Evolutionary conservation across 2,888 invertebrate species (phyloP).

Genomic region (Machimus atricapillus): DNA sequence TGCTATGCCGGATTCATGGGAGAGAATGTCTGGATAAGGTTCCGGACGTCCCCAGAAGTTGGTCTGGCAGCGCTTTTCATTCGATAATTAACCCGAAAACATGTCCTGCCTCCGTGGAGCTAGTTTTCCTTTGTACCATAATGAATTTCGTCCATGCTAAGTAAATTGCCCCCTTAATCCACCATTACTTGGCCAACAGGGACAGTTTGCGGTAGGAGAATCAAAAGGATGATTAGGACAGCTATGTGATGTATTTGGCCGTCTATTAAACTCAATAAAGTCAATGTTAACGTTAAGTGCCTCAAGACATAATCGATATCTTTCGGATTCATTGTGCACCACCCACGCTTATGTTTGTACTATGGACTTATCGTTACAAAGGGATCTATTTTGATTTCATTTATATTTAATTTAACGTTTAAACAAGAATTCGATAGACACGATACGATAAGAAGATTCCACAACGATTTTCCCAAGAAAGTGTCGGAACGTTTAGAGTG

Average conservation of each 20-base stretch:
- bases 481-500: neutral
- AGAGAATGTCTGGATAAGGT: neutral
- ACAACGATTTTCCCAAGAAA: neutral
- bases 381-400: neutral
- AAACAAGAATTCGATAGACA: neutral
- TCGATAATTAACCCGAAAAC: conserved; percentile 20
- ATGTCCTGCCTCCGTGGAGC: conserved; percentile 1
- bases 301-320: neutral
- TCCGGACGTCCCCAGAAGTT: neutral
- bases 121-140: neutral
- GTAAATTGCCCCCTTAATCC: neutral
- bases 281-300: neutral
- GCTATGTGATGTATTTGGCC: neutral
- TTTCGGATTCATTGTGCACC: neutral
- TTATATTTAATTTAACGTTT: neutral
- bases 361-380: neutral
- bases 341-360: neutral
- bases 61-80: neutral
- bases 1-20: neutral
- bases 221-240: conserved; percentile 21
- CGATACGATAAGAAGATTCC: neutral
- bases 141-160: conserved; percentile 6
- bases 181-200: neutral
- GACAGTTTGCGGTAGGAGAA: neutral
- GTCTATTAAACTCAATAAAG: neutral